These are phyloP conservation scores for Plectrocnemia conspersa DNA, from an alignment of 1,140 invertebrate species.

Conservation along the genomic window DNA sequence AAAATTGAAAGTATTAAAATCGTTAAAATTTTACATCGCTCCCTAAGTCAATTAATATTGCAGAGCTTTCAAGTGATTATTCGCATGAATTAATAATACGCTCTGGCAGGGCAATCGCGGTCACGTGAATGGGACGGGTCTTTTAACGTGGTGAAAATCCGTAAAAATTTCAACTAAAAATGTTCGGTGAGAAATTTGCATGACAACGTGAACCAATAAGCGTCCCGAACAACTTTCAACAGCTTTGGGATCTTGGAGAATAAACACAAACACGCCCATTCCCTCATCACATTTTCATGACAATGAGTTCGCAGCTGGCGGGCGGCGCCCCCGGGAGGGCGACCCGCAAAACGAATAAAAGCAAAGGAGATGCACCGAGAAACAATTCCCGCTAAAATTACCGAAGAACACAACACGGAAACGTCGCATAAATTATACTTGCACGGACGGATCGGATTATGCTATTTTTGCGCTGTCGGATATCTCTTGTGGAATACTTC, in stretches of 20 bases:
- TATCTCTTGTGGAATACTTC: conserved; percentile 5
- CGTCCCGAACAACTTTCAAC: conserved; percentile 11
- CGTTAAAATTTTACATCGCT: no score
- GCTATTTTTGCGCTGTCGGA: background rate
- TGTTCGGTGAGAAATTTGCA: conserved; percentile 25
- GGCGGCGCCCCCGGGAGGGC: background rate
- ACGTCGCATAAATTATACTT: no score
- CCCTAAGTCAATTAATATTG: no score
- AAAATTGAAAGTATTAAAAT: no score
- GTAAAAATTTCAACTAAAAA: no score
- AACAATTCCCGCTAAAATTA: background rate
- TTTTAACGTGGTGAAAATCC: no score
- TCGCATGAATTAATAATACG: no score
- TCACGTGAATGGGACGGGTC: no score
- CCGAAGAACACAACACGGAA: no score
- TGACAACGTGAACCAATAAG: conserved; percentile 33
- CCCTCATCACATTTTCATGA: conserved; percentile 33
- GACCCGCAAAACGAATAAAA: conserved; percentile 21
- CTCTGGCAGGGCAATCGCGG: no score
- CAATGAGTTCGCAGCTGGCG: conserved; percentile 13
- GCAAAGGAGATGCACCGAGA: background rate
- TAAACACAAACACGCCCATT: conserved; percentile 33
- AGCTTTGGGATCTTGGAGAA: conserved; percentile 17
- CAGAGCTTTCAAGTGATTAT: no score
- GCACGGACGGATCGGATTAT: no score